Evolutionary conservation across 2,888 invertebrate genomes (phyloP), one percentile per base, ranked within the genome.

Genomic region (Limnephilus rhombicus): DNA sequence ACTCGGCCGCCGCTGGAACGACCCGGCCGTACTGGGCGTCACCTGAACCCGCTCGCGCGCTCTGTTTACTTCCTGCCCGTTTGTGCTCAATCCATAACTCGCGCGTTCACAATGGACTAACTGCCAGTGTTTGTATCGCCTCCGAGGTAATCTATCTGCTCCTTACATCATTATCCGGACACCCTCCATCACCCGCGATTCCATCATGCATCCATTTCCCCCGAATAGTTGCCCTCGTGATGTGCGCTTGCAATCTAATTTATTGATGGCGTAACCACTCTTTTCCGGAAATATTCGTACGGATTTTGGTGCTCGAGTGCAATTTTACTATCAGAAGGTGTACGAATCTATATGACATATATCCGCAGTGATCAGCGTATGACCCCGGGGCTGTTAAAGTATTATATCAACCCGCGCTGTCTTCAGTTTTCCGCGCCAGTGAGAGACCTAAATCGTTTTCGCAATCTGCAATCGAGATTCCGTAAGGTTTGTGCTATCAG

Each of bases 1-100:
- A 80, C 90, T 94, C 91, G 94, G 94, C 90, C 94, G 91, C 88
- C 92, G 94, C 94, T 94, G 94, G 94, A 92, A 92, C 92, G 85
- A 91, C 91, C 89, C 94, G 94, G 90, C 92, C 94, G 94, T 94
- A 94, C 94, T 94, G 94, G 94, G 94, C 95, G 95, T 94, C 94
- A 94, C 94, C 94, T 94, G 94, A 94, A 91, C 94, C 94, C 94
- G 94, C 94, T 94, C 94, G 94, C 94, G 94, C 94, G 88, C 91
- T 93, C 93, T 68, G 68, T 68, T 93, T 92, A 92, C 92, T 92
- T 91, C 80, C 90, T 41, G 85, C 68, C 37, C 88, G 82, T 87
- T 85, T 45, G 87, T 85, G 95, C 95, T 95, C 96, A 95, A 95
- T 95, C 95, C 90, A n/a, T 53, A 34, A 29, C 89, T 82, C 88